Percentiles rank a stretch among this genome's conserved stretches.
Conservation (phyloP, 2,113 vertebrate genomes). For the Serilophus lunatus region DNA sequence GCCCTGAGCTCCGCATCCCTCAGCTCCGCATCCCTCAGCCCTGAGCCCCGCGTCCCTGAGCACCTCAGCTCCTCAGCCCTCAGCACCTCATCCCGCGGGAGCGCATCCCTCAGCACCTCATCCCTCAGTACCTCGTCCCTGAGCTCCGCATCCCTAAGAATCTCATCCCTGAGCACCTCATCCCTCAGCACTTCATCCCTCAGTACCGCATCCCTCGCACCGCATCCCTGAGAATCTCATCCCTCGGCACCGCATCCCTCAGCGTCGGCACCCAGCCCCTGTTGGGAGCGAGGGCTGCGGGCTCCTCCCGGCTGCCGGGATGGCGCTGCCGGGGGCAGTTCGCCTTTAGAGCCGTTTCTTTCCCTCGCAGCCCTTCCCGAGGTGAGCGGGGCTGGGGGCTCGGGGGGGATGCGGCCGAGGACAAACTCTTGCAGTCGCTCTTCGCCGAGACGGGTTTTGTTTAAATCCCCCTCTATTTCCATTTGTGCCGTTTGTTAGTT, state of each 20-base stretch:
- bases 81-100: neutral
- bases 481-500: neutral
- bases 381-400: neutral
- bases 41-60: too few relatives aligned
- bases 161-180: too few relatives aligned
- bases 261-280: neutral
- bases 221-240: neutral
- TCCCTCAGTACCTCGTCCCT: neutral
- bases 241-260: neutral
- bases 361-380: accelerated
- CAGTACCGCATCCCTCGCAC: neutral
- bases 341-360: neutral
- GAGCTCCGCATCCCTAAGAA: neutral
- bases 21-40: too few relatives aligned
- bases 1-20: too few relatives aligned
- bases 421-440: neutral
- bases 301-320: neutral
- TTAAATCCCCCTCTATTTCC: accelerated
- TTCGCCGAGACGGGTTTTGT: neutral
- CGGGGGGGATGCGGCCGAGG: accelerated
- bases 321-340: accelerated
- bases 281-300: neutral
- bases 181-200: neutral
- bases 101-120: neutral
- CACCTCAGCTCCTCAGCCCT: too few relatives aligned